A percentile compares a stretch with the other conserved stretches of the same genome.
These are phyloP conservation scores for Adelognathus sp. DNA, from an alignment of 2,888 invertebrate genomes.

Conservation along the genomic window DNA sequence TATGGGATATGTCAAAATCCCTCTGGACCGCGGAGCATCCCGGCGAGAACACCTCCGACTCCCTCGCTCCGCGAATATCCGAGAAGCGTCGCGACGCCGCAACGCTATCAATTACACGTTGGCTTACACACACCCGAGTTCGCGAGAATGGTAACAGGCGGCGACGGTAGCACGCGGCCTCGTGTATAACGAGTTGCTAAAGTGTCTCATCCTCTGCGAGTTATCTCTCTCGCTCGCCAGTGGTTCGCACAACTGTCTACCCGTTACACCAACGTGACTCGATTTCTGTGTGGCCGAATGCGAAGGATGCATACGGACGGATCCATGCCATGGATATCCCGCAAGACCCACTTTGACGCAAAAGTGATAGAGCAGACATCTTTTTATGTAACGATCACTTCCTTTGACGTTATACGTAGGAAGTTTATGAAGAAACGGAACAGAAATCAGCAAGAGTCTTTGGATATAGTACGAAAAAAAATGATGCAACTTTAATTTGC, in stretches of 20 bases:
- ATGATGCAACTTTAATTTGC: no score
- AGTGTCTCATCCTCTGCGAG: conserved; percentile 58
- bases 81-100: conserved; percentile 36
- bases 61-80: conserved; percentile 64
- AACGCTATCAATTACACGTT: conserved; percentile 74
- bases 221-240: background rate
- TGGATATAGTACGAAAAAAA: no score
- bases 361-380: background rate
- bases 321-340: background rate
- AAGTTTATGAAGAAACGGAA: no score
- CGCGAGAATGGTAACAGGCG: conserved; percentile 37
- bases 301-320: background rate
- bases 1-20: conserved; percentile 66
- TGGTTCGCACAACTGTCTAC: conserved; percentile 62
- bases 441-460: no score
- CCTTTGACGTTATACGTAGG: no score
- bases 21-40: conserved; percentile 54
- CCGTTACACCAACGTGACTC: conserved; percentile 53
- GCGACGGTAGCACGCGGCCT: conserved; percentile 8
- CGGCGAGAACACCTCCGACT: background rate
- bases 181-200: conserved; percentile 66
- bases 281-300: conserved; percentile 6
- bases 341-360: conserved; percentile 8
- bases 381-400: no score
- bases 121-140: conserved; percentile 63